phyloP scores from a whole-genome alignment of 2,113 vertebrate species.

The Aptenodytes forsteri region DNA sequence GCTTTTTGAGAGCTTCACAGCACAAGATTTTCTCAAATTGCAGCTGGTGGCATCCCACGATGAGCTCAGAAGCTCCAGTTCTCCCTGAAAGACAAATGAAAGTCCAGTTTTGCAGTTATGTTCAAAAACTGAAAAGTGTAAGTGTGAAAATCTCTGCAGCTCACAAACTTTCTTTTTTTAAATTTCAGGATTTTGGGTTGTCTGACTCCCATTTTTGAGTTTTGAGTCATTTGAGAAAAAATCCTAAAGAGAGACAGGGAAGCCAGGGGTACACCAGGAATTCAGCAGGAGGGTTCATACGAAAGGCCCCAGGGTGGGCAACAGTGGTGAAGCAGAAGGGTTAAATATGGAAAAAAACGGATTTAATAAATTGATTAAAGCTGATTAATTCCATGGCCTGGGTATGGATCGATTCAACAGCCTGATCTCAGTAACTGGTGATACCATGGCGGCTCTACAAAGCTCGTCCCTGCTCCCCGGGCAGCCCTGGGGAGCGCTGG shows the following conservation, averaged over 20 bases:
- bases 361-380: neutral
- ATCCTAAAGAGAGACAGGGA: neutral
- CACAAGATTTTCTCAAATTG: neutral
- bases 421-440: neutral
- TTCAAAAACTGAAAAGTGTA: neutral
- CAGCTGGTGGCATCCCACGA: neutral
- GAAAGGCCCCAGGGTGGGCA: neutral
- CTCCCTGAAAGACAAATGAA: neutral
- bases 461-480: rapidly evolving
- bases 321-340: neutral
- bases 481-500: neutral
- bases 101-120: neutral
- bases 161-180: neutral
- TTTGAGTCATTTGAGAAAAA: neutral
- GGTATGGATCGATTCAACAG: neutral
- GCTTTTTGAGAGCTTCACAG: neutral
- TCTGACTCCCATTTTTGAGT: neutral
- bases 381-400: neutral
- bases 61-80: neutral
- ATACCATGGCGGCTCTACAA: rapidly evolving
- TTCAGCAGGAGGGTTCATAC: neutral
- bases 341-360: neutral
- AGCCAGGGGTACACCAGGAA: neutral
- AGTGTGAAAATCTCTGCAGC: neutral
- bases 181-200: neutral